A percentile compares a stretch with the other conserved stretches of the same genome.
phyloP scores from a whole-genome alignment of 2,888 invertebrate species.

The Laspeyria flexula region DNA sequence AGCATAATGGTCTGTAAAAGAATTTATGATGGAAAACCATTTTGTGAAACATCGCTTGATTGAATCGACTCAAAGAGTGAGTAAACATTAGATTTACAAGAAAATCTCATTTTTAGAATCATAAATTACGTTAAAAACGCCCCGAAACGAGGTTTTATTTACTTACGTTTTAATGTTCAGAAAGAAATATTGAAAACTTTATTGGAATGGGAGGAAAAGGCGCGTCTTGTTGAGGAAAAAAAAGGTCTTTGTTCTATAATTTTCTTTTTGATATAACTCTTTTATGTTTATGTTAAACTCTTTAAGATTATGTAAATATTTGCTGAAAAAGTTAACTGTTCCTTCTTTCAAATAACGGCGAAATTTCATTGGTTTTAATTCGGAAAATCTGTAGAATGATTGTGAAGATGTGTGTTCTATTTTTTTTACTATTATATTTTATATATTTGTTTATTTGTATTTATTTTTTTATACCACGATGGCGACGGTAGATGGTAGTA shows the following conservation, averaged over 20 bases:
- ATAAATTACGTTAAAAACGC: conserved; percentile 5
- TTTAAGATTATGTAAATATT: too few relatives aligned
- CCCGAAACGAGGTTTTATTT: background rate
- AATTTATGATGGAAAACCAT: conserved; percentile 18
- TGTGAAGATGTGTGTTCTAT: too few relatives aligned
- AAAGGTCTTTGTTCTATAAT: background rate
- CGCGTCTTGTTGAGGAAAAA: background rate
- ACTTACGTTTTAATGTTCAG: background rate
- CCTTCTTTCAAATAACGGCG: too few relatives aligned
- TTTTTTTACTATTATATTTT: too few relatives aligned
- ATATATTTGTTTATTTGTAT: too few relatives aligned
- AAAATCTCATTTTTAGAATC: conserved; percentile 8
- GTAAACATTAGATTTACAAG: conserved; percentile 11
- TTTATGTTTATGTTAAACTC: background rate
- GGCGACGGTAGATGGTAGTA: too few relatives aligned
- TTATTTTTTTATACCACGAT: too few relatives aligned
- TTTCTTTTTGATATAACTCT: background rate
- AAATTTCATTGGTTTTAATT: too few relatives aligned
- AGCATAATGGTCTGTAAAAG: conserved; percentile 21
- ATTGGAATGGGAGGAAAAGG: background rate
- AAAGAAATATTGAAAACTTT: background rate
- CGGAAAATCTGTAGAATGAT: too few relatives aligned
- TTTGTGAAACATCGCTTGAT: conserved; percentile 12
- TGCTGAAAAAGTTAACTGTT: too few relatives aligned
- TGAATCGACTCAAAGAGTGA: conserved; percentile 13